Percentiles rank a stretch among this genome's conserved stretches.
Conservation (phyloP, 2,888 invertebrate genomes). For the Osedax frankpressi region DNA sequence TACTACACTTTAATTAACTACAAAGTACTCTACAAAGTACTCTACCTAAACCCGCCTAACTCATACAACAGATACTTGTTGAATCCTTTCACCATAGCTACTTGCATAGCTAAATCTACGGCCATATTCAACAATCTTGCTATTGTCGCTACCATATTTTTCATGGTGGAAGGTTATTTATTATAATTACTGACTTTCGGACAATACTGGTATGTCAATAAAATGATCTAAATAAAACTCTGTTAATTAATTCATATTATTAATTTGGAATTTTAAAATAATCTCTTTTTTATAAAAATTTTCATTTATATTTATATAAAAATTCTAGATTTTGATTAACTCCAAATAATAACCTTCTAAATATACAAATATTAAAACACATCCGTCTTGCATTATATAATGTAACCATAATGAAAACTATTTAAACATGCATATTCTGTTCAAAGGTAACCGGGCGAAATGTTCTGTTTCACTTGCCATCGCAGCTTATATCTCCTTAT, state of each 20-base stretch:
- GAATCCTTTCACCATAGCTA: slow-evolving; percentile 67
- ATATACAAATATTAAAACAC: no score
- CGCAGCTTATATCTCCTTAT: slow-evolving; percentile 63
- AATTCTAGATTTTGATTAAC: no score
- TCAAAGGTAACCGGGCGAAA: slow-evolving; percentile 52
- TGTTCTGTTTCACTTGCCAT: slow-evolving; percentile 62
- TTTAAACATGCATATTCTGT: no score
- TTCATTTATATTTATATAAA: no score
- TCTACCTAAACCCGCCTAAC: no score
- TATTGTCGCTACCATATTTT: slow-evolving; percentile 59
- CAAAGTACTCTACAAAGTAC: background rate
- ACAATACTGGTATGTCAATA: background rate
- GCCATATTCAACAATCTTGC: slow-evolving; percentile 78
- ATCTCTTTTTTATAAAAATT: no score
- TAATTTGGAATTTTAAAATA: background rate
- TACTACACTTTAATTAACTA: background rate
- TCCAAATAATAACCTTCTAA: no score
- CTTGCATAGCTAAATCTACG: slow-evolving; percentile 76
- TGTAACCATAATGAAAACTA: no score
- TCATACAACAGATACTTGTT: slow-evolving; percentile 27
- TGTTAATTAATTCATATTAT: background rate
- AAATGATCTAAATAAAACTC: background rate
- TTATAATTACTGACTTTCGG: background rate
- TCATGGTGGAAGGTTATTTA: slow-evolving; percentile 54
- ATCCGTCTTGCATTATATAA: no score